phyloP scores from a whole-genome alignment of 2,113 vertebrate species.

The Neolamprologus modestus region DNA sequence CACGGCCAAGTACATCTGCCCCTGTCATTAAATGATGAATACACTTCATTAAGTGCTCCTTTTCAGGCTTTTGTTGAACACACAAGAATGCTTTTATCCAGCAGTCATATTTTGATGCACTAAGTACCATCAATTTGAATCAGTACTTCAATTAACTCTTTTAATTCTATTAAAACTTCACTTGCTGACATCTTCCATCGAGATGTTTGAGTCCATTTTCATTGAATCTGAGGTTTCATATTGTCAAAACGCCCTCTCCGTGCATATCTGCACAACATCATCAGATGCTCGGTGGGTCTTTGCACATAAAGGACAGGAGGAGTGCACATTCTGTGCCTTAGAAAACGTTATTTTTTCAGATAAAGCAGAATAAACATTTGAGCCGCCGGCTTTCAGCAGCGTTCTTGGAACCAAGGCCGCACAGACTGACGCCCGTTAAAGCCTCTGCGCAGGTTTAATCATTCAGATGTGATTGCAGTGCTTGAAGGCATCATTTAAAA shows the following conservation, averaged over 20 bases:
- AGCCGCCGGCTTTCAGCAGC: background rate
- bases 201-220: background rate
- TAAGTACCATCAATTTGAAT: background rate
- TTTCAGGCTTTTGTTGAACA: background rate
- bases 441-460: background rate
- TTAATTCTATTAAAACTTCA: background rate
- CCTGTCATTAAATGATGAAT: background rate
- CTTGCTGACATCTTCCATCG: background rate
- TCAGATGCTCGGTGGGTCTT: background rate
- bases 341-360: background rate
- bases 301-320: background rate
- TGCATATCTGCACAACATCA: background rate
- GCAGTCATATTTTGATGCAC: background rate
- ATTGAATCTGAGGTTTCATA: background rate
- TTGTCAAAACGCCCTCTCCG: background rate
- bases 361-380: background rate
- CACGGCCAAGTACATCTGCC: background rate
- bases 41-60: background rate
- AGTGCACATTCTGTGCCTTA: background rate
- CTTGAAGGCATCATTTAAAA: slow-evolving; percentile 1
- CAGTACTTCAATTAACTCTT: background rate
- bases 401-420: background rate
- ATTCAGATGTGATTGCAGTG: background rate
- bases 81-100: background rate
- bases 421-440: background rate